Percentiles rank a stretch among this genome's conserved stretches.
phyloP scores from a whole-genome alignment of 2,113 vertebrate genomes.

The Cyanoderma ruficeps region DNA sequence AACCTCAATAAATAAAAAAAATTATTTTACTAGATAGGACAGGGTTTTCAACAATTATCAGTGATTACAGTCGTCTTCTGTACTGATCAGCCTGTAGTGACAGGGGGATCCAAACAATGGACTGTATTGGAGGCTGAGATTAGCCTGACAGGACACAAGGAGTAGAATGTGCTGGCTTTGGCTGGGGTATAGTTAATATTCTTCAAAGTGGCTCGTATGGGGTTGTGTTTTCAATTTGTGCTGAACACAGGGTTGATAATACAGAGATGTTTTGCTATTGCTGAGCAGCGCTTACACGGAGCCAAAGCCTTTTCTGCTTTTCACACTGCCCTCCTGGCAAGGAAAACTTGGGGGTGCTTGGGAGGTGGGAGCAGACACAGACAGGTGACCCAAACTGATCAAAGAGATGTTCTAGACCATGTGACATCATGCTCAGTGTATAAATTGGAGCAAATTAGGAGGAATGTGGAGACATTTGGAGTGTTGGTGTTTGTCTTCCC shows the following conservation, averaged over 20 bases:
- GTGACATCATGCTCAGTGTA: not conserved
- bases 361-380: not conserved
- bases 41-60: not conserved
- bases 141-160: not conserved
- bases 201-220: not conserved
- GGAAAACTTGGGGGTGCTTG: accelerated
- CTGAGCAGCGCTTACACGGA: not conserved
- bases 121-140: not conserved
- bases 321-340: accelerated
- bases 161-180: not conserved
- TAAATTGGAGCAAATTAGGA: not conserved
- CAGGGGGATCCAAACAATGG: not conserved
- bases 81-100: not conserved
- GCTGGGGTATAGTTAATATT: not conserved
- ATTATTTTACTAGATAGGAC: not conserved
- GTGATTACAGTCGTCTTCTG: not conserved
- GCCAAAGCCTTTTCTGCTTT: not conserved
- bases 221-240: not conserved
- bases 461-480: not conserved
- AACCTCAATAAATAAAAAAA: not conserved
- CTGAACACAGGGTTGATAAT: not conserved
- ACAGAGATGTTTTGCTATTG: not conserved
- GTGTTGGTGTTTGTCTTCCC: not conserved
- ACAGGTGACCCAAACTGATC: not conserved
- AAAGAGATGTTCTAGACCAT: not conserved